These are phyloP conservation scores for Aphidius colemani DNA, from an alignment of 2,888 invertebrate genomes.

Conservation along the genomic window DNA sequence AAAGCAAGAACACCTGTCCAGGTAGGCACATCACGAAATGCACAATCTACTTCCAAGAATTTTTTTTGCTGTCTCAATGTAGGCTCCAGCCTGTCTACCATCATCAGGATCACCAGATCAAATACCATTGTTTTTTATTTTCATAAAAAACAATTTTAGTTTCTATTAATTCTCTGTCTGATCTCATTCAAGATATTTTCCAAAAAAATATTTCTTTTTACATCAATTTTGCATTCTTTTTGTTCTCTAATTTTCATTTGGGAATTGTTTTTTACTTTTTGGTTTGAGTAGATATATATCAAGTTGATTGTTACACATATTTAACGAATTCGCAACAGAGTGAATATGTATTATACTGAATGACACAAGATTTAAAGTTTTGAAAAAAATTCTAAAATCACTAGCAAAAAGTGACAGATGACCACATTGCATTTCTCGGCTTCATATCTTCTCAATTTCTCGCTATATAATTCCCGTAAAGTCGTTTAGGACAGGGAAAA, in stretches of 20 bases:
- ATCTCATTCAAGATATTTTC: conserved; percentile 1
- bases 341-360: neutral
- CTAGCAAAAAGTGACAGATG: conserved; percentile 55
- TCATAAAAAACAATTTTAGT: conserved; percentile 42
- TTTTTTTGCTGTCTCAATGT: conserved; percentile 34
- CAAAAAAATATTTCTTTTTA: neutral
- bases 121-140: conserved; percentile 38
- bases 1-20: conserved; percentile 54
- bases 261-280: neutral
- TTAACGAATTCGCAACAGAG: conserved; percentile 40
- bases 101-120: conserved; percentile 53
- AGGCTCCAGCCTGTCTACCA: conserved; percentile 58
- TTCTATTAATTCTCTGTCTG: conserved; percentile 37
- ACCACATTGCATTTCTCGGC: conserved; percentile 59
- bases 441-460: conserved; percentile 59
- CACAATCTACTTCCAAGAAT: conserved; percentile 52
- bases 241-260: too few species aligned
- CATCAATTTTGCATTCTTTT: neutral
- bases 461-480: conserved; percentile 59
- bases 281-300: neutral
- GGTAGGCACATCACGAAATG: conserved; percentile 48
- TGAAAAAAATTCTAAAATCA: conserved; percentile 29
- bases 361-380: conserved; percentile 4
- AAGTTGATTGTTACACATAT: conserved; percentile 35
- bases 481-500: conserved; percentile 47